Evolutionary conservation across 2,797 vertebrate genomes (phyloP).

Genomic region (Amblyopsis hoosieri): DNA sequence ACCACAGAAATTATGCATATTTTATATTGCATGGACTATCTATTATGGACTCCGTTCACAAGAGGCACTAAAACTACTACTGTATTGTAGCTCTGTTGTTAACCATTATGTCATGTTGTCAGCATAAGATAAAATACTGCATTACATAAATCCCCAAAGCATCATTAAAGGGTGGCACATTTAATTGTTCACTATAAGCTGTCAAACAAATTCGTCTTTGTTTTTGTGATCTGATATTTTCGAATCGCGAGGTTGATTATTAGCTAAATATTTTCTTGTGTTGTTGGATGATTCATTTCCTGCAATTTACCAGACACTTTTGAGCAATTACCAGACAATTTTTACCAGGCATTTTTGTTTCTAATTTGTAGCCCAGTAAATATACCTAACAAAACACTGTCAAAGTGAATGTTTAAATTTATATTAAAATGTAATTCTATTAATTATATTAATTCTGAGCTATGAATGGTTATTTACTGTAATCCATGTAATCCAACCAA

Average conservation of each 20-base stretch:
- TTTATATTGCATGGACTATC: background rate
- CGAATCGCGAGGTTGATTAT: constrained; percentile 37
- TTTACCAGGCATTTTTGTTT: constrained; percentile 30
- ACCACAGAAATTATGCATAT: constrained; percentile 31
- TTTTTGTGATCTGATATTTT: constrained; percentile 50
- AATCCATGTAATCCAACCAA: no score
- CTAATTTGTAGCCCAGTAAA: constrained; percentile 41
- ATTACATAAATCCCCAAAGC: constrained; percentile 42
- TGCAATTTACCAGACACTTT: constrained; percentile 40
- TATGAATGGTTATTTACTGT: no score
- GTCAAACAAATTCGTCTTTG: constrained; percentile 46
- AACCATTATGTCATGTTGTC: background rate
- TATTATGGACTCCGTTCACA: background rate
- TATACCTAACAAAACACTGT: constrained; percentile 24
- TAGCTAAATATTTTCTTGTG: constrained; percentile 51
- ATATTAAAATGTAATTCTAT: no score
- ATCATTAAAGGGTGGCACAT: constrained; percentile 31
- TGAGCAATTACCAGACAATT: no score
- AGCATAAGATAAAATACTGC: constrained; percentile 24
- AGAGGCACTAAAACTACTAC: constrained; percentile 8
- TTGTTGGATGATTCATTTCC: constrained; percentile 33
- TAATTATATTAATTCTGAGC: no score
- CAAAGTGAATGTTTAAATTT: no score
- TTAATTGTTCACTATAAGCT: constrained; percentile 25
- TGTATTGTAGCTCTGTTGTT: constrained; percentile 1